Percentiles rank a stretch among this genome's conserved stretches.
phyloP scores from a whole-genome alignment of 2,888 invertebrate species.

The Hypselothyrea guttata region DNA sequence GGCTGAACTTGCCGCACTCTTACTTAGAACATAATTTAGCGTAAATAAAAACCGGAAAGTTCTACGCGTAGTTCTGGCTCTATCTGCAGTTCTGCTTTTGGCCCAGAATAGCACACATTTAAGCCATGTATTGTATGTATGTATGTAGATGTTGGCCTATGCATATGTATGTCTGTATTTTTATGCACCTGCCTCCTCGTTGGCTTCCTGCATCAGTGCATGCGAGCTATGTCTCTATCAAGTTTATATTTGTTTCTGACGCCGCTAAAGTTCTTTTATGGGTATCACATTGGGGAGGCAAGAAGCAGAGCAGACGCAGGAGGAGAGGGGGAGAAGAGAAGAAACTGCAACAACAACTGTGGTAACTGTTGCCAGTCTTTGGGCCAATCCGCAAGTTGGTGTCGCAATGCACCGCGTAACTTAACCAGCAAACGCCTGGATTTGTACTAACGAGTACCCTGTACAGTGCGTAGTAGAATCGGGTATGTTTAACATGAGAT shows the following conservation, averaged over 20 bases:
- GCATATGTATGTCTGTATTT: conserved; percentile 7
- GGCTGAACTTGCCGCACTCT: conserved; percentile 33
- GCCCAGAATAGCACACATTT: conserved; percentile 5
- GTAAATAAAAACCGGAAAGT: conserved; percentile 61
- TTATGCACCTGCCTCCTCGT: conserved; percentile 12
- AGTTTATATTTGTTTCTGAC: conserved; percentile 64
- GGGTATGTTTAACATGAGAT: background rate
- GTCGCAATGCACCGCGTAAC: conserved; percentile 65
- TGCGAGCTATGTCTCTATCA: conserved; percentile 75
- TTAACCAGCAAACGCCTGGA: conserved; percentile 40
- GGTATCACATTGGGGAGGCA: conserved; percentile 19
- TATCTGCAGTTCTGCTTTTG: conserved; percentile 30
- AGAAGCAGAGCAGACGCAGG: conserved; percentile 46
- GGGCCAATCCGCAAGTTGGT: conserved; percentile 42
- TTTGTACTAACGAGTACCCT: conserved; percentile 35
- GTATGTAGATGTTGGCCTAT: conserved; percentile 7
- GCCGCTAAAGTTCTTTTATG: conserved; percentile 34
- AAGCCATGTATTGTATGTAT: background rate
- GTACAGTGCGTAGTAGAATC: background rate
- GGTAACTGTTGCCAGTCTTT: conserved; percentile 19
- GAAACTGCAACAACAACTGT: conserved; percentile 31
- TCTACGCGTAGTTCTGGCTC: conserved; percentile 18
- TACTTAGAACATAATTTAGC: conserved; percentile 52
- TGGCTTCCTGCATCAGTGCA: conserved; percentile 68
- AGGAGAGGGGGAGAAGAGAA: conserved; percentile 37